Evolutionary conservation across 2,888 invertebrate genomes (phyloP), one percentile per base, ranked within the genome.

Genomic region (Acanthacorydalis orientalis): DNA sequence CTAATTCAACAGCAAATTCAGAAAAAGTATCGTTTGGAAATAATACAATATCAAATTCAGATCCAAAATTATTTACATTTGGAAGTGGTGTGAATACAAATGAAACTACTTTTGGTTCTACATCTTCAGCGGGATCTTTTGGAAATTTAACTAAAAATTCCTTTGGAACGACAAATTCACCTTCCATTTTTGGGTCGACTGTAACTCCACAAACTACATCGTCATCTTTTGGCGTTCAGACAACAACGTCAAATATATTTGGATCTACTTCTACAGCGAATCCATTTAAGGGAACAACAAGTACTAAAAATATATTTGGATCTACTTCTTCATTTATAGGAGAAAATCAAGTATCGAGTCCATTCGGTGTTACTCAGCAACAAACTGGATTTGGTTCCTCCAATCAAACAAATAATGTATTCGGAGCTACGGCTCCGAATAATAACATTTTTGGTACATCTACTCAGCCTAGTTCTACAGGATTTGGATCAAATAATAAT

Each of bases 11-110:
- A 14, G 32, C 40, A 9, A 31, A n/a, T 11, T 11, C 42, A 31
- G 23, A 42, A 15, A 10, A 12, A 16, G 14, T 42, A 10, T 46
- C 46, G 31, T 46, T 46, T 41, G 46, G 46, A 1, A 44, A 16
- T 23, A 9, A 16, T 7, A 46, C 41, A 11, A 35, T 16, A 12
- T 10, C 44, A 11, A 14, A 15, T 35, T n/a, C 34, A n/a, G 23
- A 23, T 23, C 10, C 16, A 9, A 31, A 9, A 10, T 15, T 31
- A 8, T 16, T 10, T 2, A 14, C 16, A 8, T 31, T 31, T 11
- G 31, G 42, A 16, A 16, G 10, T 42, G 42, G 42, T 31, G 23
- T 12, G 10, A 16, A 42, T 31, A 12, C 15, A 42, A 42, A 16
- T 42, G 31, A 31, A 6, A 23, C 23, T 4, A n/a, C 42, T 16